Evolutionary conservation across 2,113 vertebrate species (phyloP), one percentile per base, ranked within the genome.

Genomic region (Otus sunia): DNA sequence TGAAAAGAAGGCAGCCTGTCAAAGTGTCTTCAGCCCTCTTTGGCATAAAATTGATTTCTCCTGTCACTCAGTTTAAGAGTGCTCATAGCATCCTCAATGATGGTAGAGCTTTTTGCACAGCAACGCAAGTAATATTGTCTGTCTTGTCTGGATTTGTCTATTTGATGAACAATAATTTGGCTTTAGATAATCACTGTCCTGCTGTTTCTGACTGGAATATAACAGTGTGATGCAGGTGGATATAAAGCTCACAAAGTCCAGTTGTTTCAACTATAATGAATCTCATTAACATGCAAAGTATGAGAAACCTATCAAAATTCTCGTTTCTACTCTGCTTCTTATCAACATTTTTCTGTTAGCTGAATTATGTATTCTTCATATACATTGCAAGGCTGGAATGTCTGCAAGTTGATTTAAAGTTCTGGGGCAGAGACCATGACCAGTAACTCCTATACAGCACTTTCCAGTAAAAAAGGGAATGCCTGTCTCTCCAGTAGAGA

Each of bases 41-140:
- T 37, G 45, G 37, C 69, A 81, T 85, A 83, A 94, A 94, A 92
- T 91, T 89, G 39, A 79, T 93, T 92, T 73, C 29, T 91, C 26
- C 30, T 68, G 47, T 94, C 88, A 72, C 49, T 92, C 78, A 75
- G 10, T 95, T 90, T 47, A 72, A 59, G 55, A 77, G 6, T 58
- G 17, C 84, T 84, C 73, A 18, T 58, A 68, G 74, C n/a, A 82
- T 93, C 43, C 53, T 82, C 53, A 37, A 1, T 59, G 62, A 71
- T 75, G 52, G 34, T 23, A 71, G 60, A 92, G 56, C 52, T 82
- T 88, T 94, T 93, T 88, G 30, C 8, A 3, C 45, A 86, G 69
- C 69, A 86, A 22, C 52, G 52, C 41, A 53, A 78, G 13, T 76
- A 80, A 47, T 75, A 26, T 4, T 72, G 39, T 59, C 30, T 72